These are phyloP conservation scores for Smittia sp. DNA, from an alignment of 2,888 invertebrate species.

Conservation along the genomic window DNA sequence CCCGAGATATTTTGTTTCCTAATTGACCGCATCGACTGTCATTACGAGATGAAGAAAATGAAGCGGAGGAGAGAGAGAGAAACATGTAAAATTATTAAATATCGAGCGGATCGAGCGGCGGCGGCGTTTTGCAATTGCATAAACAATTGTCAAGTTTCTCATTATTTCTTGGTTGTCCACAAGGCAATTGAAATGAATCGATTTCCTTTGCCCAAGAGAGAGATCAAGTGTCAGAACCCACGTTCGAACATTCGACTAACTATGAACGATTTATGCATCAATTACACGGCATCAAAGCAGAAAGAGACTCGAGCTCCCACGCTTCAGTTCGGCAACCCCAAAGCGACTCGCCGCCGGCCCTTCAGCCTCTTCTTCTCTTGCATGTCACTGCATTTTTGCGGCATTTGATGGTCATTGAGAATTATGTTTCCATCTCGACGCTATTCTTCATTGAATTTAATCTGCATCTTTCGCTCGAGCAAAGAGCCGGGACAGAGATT, in stretches of 20 bases:
- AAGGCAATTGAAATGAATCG: constrained; percentile 1
- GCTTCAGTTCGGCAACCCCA: constrained; percentile 22
- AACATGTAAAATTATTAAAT: constrained; percentile 1
- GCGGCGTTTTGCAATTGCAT: constrained; percentile 3
- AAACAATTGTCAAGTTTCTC: constrained; percentile 21
- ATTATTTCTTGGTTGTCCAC: constrained; percentile 11
- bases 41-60: background rate
- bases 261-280: constrained; percentile 39
- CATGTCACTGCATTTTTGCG: background rate
- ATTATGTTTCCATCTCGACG: background rate
- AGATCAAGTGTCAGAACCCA: constrained; percentile 40
- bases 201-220: constrained; percentile 7
- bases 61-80: background rate
- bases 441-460: constrained; percentile 18
- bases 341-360: background rate
- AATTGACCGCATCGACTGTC: constrained; percentile 38
- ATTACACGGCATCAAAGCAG: constrained; percentile 28
- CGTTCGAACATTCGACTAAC: constrained; percentile 11
- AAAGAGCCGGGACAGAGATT: background rate
- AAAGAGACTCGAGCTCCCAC: constrained; percentile 9
- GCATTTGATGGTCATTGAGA: constrained; percentile 25
- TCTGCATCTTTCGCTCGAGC: constrained; percentile 12
- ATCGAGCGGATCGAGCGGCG: background rate
- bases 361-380: background rate
- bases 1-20: constrained; percentile 13